Conservation (phyloP, 1,140 invertebrate genomes). For the Drosophila cardini region DNA sequence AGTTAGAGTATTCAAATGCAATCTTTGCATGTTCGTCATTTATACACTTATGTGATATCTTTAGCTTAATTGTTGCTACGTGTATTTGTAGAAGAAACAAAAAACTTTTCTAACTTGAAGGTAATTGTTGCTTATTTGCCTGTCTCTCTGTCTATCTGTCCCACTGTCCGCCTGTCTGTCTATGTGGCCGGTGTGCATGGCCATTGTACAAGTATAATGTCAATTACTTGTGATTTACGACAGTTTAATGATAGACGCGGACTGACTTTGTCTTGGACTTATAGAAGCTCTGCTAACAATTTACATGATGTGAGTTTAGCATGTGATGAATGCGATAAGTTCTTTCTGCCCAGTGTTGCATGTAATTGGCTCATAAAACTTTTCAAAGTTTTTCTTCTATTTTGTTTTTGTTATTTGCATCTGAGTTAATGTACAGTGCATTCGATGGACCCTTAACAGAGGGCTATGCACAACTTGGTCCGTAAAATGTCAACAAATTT, state of each 20-base stretch:
- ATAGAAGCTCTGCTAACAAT: constrained; percentile 25
- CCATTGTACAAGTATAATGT: constrained; percentile 82
- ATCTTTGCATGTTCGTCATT: constrained; percentile 10
- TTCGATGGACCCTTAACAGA: constrained; percentile 30
- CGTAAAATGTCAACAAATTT: constrained; percentile 69
- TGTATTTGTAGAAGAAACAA: constrained; percentile 46
- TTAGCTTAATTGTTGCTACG: constrained; percentile 77
- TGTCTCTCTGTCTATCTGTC: constrained; percentile 26
- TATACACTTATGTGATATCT: constrained; percentile 55
- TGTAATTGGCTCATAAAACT: constrained; percentile 76
- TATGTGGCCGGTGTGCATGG: constrained; percentile 36
- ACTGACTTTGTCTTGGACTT: constrained; percentile 43
- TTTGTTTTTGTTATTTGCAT: background rate
- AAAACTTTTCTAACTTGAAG: constrained; percentile 70
- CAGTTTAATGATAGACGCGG: constrained; percentile 77
- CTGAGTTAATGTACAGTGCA: background rate
- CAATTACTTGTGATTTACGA: constrained; percentile 83
- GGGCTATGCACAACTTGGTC: constrained; percentile 34
- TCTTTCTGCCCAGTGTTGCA: constrained; percentile 75
- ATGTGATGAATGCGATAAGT: constrained; percentile 65
- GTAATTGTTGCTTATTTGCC: constrained; percentile 79
- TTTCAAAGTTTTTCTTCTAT: constrained; percentile 7
- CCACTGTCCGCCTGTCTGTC: constrained; percentile 16
- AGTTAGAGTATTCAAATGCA: constrained; percentile 16
- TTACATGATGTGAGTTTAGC: constrained; percentile 48